phyloP scores from a whole-genome alignment of 2,113 vertebrate genomes.

The Percopsis transmontana region DNA sequence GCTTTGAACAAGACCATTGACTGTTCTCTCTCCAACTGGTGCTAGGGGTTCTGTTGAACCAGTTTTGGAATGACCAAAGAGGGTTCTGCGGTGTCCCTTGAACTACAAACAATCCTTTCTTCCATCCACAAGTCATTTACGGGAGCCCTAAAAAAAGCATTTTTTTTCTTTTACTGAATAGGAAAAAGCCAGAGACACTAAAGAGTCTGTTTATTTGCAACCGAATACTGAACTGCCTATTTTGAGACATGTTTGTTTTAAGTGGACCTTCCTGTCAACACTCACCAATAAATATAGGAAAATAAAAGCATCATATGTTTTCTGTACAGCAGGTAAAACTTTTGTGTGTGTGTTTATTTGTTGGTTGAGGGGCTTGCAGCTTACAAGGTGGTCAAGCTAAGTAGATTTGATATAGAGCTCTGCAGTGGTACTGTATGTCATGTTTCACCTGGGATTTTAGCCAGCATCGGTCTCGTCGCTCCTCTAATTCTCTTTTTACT shows the following conservation, averaged over 20 bases:
- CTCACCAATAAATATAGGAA: too few relatives aligned
- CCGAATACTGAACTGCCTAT: too few relatives aligned
- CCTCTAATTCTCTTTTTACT: constrained; percentile 36
- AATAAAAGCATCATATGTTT: too few relatives aligned
- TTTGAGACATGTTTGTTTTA: too few relatives aligned
- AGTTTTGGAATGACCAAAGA: constrained; percentile 60
- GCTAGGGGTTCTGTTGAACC: constrained; percentile 51
- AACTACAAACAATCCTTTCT: too few relatives aligned
- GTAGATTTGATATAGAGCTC: constrained; percentile 47
- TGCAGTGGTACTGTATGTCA: constrained; percentile 31
- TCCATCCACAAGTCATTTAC: too few relatives aligned
- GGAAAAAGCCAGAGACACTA: too few relatives aligned
- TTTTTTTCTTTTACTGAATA: too few relatives aligned
- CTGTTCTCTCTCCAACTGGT: constrained; percentile 48
- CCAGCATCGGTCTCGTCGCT: constrained; percentile 18
- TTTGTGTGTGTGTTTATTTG: neutral
- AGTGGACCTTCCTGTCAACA: too few relatives aligned
- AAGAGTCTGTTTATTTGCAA: too few relatives aligned
- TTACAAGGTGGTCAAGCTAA: constrained; percentile 31
- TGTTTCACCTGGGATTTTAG: constrained; percentile 12
- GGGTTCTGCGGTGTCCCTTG: constrained; percentile 9
- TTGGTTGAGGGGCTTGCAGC: constrained; percentile 31
- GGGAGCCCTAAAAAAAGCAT: too few relatives aligned
- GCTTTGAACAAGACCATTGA: constrained; percentile 56
- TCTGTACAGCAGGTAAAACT: too few relatives aligned